Conservation (phyloP, 2,797 vertebrate species). For the Melanogrammus aeglefinus region DNA sequence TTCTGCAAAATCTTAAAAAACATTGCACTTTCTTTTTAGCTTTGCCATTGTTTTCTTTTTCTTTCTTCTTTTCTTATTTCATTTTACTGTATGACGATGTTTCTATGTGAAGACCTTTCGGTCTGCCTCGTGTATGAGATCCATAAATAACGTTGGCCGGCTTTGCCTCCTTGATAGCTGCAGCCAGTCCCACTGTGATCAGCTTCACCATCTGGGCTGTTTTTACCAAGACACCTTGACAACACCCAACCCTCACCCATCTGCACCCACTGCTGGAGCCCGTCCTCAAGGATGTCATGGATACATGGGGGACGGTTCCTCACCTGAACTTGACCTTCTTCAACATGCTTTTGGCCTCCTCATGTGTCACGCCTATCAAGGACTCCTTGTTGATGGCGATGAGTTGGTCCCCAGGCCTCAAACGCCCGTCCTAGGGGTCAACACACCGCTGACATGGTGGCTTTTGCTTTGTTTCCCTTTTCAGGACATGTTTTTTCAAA, state of each 20-base stretch:
- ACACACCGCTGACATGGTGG: not conserved
- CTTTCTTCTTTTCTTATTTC: not conserved
- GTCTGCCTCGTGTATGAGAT: too few species aligned
- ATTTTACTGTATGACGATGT: too few species aligned
- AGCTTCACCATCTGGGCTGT: not conserved
- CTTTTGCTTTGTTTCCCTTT: not conserved
- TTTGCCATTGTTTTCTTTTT: too few species aligned
- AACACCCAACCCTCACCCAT: not conserved
- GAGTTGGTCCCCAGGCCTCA: constrained; percentile 86
- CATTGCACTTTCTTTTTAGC: too few species aligned
- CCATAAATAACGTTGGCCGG: too few species aligned
- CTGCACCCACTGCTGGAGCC: not conserved
- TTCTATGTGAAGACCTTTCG: too few species aligned
- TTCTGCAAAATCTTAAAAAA: too few species aligned
- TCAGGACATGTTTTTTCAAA: not conserved
- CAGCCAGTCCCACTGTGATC: not conserved
- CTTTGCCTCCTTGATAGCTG: not conserved
- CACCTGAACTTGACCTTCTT: constrained; percentile 83
- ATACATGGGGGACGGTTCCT: constrained; percentile 1
- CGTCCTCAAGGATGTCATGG: not conserved
- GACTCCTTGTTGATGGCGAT: constrained; percentile 89
- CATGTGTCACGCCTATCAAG: constrained; percentile 83
- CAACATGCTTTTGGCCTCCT: constrained; percentile 84
- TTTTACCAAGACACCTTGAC: not conserved
- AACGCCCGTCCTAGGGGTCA: constrained; percentile 79